Evolutionary conservation across 2,797 vertebrate genomes (phyloP), one percentile per base, ranked within the genome.

Genomic region (Enteromius treurensis): DNA sequence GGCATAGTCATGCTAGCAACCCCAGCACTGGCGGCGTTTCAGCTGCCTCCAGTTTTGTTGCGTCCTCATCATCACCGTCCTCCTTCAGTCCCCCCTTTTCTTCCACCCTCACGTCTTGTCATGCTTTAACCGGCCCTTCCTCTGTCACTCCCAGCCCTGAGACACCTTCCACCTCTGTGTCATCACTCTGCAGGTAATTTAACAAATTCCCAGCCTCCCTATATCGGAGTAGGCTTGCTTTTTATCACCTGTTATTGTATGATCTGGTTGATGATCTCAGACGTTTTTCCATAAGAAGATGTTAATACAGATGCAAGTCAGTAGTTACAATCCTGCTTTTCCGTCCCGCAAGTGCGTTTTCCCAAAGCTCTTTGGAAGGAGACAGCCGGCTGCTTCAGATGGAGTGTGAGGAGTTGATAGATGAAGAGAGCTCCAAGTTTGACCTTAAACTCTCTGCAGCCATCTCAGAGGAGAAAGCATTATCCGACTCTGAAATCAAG

Each of bases 401-500:
- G 45, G 70, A 51, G 7, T 67, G 10, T 47, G 74, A 77, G 21
- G 68, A 53, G 34, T 34, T 47, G 13, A 26, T 53, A 14, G 34
- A 75, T 76, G 34, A 91, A 55, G 88, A 80, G 45, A 23, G 87
- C 0, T 91, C 89, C 65, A 91, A 89, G 5, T 93, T 92, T 82
- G 89, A 90, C 80, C 91, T 89, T n/a, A 90, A 93, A 81, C 92
- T 89, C 64, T 91, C 93, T 9, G 68, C 80, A 0, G 89, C 32
- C 1, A 15, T 92, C 40, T 90, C 91, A n/a, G 95, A 94, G 17
- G 94, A 96, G 81, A 94, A 95, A 82, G 92, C 95, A 78, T 87
- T 95, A 86, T 95, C 95, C 11, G 94, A 95, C 78, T 93, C 93
- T 2, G 95, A 95, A 87, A 93, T 95, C 71, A 97, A 96, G 95